These are phyloP conservation scores for Pharmacophagus antenor DNA, from an alignment of 2,888 invertebrate genomes.

Conservation along the genomic window DNA sequence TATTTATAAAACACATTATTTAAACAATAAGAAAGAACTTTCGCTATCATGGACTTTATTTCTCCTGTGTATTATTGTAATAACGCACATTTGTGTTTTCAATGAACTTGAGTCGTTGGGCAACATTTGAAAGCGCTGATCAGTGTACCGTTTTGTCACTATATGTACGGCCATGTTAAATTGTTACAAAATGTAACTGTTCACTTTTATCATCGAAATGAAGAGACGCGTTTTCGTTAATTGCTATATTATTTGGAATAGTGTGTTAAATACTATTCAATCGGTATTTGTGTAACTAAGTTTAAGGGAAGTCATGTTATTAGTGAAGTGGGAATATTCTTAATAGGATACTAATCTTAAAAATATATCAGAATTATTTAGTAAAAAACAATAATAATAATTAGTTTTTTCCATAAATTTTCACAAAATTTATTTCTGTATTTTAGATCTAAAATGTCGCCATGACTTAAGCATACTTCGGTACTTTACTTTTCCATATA, in stretches of 20 bases:
- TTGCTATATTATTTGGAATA: background rate
- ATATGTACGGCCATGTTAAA: constrained; percentile 37
- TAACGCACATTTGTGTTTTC: constrained; percentile 6
- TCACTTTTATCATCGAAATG: constrained; percentile 9
- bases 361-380: no score
- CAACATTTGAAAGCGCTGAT: constrained; percentile 44
- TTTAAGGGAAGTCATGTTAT: no score
- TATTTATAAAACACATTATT: no score
- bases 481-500: no score
- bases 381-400: no score
- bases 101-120: constrained; percentile 13
- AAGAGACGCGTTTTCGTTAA: background rate
- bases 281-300: background rate
- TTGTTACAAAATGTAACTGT: constrained; percentile 35
- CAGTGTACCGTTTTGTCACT: constrained; percentile 47
- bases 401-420: no score
- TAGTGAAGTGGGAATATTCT: no score
- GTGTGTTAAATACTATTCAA: constrained; percentile 1
- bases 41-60: background rate
- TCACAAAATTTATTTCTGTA: no score
- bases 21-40: background rate
- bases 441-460: no score
- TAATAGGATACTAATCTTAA: no score
- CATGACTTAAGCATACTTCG: no score
- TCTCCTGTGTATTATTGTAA: no score